Conservation (phyloP, 2,797 vertebrate genomes). For the Crocidura indochinensis region DNA sequence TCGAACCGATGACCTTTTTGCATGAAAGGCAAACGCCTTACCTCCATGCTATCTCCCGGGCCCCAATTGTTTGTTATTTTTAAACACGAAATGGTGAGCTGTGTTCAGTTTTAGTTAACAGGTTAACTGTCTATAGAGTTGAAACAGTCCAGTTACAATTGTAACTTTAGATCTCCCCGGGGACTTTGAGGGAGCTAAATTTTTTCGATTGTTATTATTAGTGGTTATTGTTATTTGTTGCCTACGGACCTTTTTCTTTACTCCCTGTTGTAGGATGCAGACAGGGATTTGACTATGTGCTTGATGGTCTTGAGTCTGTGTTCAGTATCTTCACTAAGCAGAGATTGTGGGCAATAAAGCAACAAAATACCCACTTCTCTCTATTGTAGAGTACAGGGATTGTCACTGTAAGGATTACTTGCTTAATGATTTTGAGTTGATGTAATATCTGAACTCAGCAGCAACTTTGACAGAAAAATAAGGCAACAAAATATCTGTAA, state of each 20-base stretch:
- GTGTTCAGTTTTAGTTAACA: slow-evolving; percentile 57
- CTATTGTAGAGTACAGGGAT: neutral
- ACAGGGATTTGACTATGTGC: no score
- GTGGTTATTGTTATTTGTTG: slow-evolving; percentile 63
- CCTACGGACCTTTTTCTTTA: neutral
- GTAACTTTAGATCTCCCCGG: neutral
- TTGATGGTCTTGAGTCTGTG: no score
- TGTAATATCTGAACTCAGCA: slow-evolving; percentile 18
- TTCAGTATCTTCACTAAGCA: no score
- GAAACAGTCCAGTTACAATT: slow-evolving; percentile 38
- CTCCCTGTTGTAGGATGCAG: neutral
- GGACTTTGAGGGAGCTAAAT: slow-evolving; percentile 48
- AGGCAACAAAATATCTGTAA: slow-evolving; percentile 74
- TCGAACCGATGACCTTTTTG: no score
- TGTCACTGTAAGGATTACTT: slow-evolving; percentile 30
- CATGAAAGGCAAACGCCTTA: no score
- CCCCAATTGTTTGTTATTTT: slow-evolving; percentile 21
- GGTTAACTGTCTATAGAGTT: slow-evolving; percentile 43
- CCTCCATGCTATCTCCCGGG: no score
- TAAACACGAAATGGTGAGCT: slow-evolving; percentile 63
- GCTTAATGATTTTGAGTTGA: slow-evolving; percentile 46
- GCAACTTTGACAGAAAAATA: slow-evolving; percentile 57
- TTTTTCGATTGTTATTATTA: slow-evolving; percentile 48
- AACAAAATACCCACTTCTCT: neutral
- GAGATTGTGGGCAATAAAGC: no score